Evolutionary conservation across 2,797 vertebrate species (phyloP).

Genomic region (Myotis pilosus): DNA sequence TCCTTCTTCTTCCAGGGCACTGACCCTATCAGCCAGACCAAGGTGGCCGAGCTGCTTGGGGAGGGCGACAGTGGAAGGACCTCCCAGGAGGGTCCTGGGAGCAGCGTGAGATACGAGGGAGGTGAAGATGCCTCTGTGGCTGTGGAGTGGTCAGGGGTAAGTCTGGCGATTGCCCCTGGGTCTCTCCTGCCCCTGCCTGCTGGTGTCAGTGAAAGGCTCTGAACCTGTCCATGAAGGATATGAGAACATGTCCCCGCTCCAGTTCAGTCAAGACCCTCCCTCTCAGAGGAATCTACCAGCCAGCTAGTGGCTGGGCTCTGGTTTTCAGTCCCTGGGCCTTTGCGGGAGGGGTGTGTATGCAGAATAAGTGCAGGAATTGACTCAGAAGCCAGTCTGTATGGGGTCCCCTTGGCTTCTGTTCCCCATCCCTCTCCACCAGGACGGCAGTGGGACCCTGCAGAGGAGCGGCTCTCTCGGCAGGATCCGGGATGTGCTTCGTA

Average conservation of each 20-base stretch:
- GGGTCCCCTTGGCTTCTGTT: not conserved
- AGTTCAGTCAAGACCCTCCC: not conserved
- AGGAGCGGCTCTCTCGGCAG: conserved; percentile 95
- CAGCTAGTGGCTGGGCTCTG: not conserved
- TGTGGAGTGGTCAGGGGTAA: conserved; percentile 99
- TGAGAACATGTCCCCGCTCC: not conserved
- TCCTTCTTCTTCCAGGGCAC: conserved; percentile 86
- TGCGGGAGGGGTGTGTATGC: too few species aligned
- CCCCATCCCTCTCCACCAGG: conserved; percentile 83
- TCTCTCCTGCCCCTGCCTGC: not conserved
- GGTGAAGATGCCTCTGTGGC: conserved; percentile 99
- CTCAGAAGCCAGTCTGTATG: not conserved
- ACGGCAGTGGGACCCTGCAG: conserved; percentile 92
- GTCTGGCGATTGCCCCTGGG: conserved; percentile 84
- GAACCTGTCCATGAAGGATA: not conserved
- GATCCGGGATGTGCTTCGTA: conserved; percentile 92
- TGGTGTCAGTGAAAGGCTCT: not conserved
- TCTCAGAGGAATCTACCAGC: not conserved
- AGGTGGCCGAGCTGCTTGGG: conserved; percentile 97
- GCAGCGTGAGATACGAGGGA: conserved; percentile 94
- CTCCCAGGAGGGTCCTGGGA: conserved; percentile 87
- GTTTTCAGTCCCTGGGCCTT: conserved; percentile 1
- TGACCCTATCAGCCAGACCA: conserved; percentile 95
- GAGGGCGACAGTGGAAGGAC: conserved; percentile 90
- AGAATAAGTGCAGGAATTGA: not conserved